Base-by-base conservation (phyloP, 1,140 invertebrate species). In the Pogonomyrmex barbatus region DNA sequence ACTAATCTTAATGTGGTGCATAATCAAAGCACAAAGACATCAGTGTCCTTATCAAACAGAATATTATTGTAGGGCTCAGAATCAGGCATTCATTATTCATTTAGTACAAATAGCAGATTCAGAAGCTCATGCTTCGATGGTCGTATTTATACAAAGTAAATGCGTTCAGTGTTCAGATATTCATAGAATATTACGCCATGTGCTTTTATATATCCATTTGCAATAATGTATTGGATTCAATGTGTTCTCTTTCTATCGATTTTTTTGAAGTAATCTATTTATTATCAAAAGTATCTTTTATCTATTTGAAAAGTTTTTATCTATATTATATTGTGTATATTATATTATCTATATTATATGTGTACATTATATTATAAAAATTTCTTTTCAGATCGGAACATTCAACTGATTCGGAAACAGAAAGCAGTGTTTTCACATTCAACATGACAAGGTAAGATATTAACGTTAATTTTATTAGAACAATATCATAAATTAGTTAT, bases 41-140 rank as follows among this genome's bases (percentile, higher is more conserved):
- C 92, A 93, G 90, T 94, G 91, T 94, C 52, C 85, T 91, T 85
- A 54, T 76, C 75, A 86, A 94, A 94, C 93, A 94, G 93, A 92
- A 94, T 93, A 93, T 94, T 92, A 89, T 93, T 94, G 93, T 94
- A 87, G 56, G 82, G 60, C 71, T 75, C 70, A 83, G 78, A 86
- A 91, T 93, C 89, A 93, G 89, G 91, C 92, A 87, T 73, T 75
- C 87, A 47, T 92, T 88, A 92, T 91, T 58, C 67, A 65, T 56
- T 9, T 42, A 50, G 45, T 73, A 78, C 62, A 81, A 70, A 65
- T 56, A 81, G 52, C 39, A 56, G 14, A 30, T 50, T 50, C 58
- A 83, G 68, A 75, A 62, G 79, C 68, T 67, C 30, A 39, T 60
- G 42, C 39, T 58, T 90, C 70, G 89, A 90, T 89, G 84, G 86